Evolutionary conservation across 1,140 invertebrate genomes (phyloP), one percentile per base, ranked within the genome.

Genomic region (Philotrypesis tridentata): DNA sequence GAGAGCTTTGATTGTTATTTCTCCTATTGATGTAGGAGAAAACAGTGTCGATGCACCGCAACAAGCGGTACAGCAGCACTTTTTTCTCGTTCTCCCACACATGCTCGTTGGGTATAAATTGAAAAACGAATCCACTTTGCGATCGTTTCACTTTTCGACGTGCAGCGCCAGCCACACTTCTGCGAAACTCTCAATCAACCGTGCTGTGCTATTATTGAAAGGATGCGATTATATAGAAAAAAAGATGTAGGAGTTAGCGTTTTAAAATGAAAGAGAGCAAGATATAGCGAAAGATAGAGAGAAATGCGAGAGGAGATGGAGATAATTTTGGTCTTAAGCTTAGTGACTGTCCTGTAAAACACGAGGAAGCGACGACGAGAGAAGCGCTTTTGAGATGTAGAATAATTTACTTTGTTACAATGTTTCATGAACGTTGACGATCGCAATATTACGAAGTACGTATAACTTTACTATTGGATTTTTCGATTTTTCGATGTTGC

Each of bases 161-260:
- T 61, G 74, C 73, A 82, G 80, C 73, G 73, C 60, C 63, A 82
- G 71, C n/a, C 37, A 76, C 80, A 82, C 80, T 71, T 82, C 43
- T 29, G 80, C 72, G 61, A 70, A 81, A 82, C 72, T 76, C 80
- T 82, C 80, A 82, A 82, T 82, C 80, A 82, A 72, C 67, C 80
- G 74, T 82, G 80, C 80, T 82, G 80, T 82, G 80, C 75, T 82
- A 77, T 78, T 82, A 76, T 61, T 71, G 80, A 82, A 77, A 76
- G 65, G 48, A 76, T 70, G 63, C 65, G 21, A 55, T 55, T 55
- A n/a, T 7, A n/a, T n/a, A n/a, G n/a, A n/a, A 71, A 4, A 67
- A 80, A 74, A 14, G 25, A 80, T 80, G 8, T 43, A 72, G 63
- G 63, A 48, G 33, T 29, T 73, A 65, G 37, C n/a, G 31, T 61